Conservation (phyloP, 2,888 invertebrate genomes). For the Brachynemurus nebulosus region DNA sequence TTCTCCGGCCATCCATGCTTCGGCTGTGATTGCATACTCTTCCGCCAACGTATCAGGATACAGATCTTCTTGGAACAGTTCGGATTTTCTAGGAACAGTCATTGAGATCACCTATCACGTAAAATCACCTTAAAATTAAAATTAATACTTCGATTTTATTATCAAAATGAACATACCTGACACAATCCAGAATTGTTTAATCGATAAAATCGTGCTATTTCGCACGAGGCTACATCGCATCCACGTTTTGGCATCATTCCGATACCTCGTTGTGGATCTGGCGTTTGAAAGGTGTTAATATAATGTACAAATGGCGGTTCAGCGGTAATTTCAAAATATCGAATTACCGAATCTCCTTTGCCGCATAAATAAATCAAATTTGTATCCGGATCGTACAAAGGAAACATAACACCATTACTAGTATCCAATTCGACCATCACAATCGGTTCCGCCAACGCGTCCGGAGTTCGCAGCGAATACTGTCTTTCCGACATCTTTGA, state of each 20-base stretch:
- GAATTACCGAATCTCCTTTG: constrained; percentile 95
- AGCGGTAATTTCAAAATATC: constrained; percentile 73
- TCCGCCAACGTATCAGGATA: constrained; percentile 92
- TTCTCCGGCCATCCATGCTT: constrained; percentile 83
- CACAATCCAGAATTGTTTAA: constrained; percentile 88
- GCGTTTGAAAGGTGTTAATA: constrained; percentile 93
- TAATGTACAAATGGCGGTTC: constrained; percentile 92
- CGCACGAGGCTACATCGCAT: constrained; percentile 85
- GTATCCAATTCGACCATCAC: constrained; percentile 89
- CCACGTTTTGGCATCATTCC: constrained; percentile 98
- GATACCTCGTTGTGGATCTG: constrained; percentile 94
- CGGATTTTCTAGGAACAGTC: constrained; percentile 96
- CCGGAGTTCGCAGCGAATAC: constrained; percentile 86
- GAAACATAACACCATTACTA: constrained; percentile 94
- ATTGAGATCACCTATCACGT: constrained; percentile 93
- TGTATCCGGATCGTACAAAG: constrained; percentile 91
- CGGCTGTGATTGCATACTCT: constrained; percentile 75
- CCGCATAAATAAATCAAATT: constrained; percentile 91
- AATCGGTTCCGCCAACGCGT: constrained; percentile 73
- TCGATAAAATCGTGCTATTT: constrained; percentile 90
- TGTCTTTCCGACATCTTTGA: constrained; percentile 97
- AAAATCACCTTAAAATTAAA: constrained; percentile 25
- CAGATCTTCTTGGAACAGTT: constrained; percentile 92
- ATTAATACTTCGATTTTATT: constrained; percentile 2
- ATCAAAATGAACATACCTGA: constrained; percentile 54